These are phyloP conservation scores for Neoitamus cyanurus DNA, from an alignment of 2,888 invertebrate genomes.

Conservation along the genomic window DNA sequence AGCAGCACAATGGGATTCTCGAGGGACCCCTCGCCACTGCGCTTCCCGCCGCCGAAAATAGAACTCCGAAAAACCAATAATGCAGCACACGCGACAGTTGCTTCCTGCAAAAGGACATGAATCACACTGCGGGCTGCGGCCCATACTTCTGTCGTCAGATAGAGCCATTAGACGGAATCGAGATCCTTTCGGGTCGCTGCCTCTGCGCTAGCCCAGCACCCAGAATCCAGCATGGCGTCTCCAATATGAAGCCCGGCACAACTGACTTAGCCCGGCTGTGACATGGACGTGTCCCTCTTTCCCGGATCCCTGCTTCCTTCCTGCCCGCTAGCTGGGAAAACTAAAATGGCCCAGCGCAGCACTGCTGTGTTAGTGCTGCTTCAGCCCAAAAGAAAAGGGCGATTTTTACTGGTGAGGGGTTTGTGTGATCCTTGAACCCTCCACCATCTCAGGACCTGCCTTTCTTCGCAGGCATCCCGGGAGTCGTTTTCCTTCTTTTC, in stretches of 20 bases:
- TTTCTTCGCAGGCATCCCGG: not conserved
- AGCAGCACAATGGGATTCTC: not conserved
- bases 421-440: slow-evolving; percentile 36
- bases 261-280: not conserved
- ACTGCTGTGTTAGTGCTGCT: not conserved
- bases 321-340: not conserved
- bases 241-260: not conserved
- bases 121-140: slow-evolving; percentile 58
- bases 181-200: slow-evolving; percentile 45
- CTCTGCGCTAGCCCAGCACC: not conserved
- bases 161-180: slow-evolving; percentile 63
- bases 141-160: slow-evolving; percentile 65
- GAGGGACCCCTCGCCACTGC: not conserved
- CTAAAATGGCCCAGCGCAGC: not conserved
- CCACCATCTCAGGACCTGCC: not conserved
- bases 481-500: not conserved
- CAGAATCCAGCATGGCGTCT: slow-evolving; percentile 42
- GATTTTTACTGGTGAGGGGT: not conserved
- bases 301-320: not conserved
- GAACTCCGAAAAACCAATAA: slow-evolving; percentile 47
- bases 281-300: not conserved
- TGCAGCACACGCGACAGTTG: slow-evolving; percentile 45
- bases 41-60: slow-evolving; percentile 26
- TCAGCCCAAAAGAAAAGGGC: not conserved
- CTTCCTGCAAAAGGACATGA: slow-evolving; percentile 58